Percentiles rank a stretch among this genome's conserved stretches.
phyloP scores from a whole-genome alignment of 2,888 invertebrate genomes.

The Epicampocera succincta region DNA sequence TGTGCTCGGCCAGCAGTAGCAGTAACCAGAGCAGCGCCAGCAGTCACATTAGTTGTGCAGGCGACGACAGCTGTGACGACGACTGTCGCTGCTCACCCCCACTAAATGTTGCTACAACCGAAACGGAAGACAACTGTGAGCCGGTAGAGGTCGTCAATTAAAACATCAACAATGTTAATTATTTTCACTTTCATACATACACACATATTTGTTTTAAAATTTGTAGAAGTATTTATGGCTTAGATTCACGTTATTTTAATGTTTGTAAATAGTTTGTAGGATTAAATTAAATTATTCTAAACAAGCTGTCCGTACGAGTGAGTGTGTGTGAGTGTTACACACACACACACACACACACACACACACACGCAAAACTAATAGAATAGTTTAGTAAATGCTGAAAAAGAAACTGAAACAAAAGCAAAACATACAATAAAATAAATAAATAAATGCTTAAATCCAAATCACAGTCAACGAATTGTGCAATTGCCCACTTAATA shows the following conservation, averaged over 20 bases:
- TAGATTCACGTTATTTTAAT: constrained; percentile 28
- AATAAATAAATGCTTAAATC: constrained; percentile 64
- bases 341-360: background rate
- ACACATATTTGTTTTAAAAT: constrained; percentile 54
- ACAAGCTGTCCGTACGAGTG: background rate
- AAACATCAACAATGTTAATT: constrained; percentile 42
- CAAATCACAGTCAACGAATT: constrained; percentile 28
- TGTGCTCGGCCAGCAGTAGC: constrained; percentile 67
- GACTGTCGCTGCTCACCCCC: constrained; percentile 45
- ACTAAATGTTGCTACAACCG: constrained; percentile 51
- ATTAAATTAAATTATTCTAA: constrained; percentile 31
- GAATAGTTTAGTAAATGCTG: constrained; percentile 40
- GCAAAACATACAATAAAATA: too few species aligned
- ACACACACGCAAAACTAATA: background rate
- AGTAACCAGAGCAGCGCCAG: constrained; percentile 62
- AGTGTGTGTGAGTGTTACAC: background rate
- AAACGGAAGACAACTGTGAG: constrained; percentile 77
- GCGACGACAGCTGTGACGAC: constrained; percentile 71
- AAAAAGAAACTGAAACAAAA: constrained; percentile 6
- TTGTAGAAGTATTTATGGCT: constrained; percentile 49
- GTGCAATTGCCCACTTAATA: too few species aligned
- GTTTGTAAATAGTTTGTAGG: constrained; percentile 34
- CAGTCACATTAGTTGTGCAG: constrained; percentile 66
- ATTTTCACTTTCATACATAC: background rate
- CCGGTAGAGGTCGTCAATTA: constrained; percentile 81